Evolutionary conservation across 2,888 invertebrate species (phyloP), one percentile per base, ranked within the genome.

Genomic region (Machimus atricapillus): DNA sequence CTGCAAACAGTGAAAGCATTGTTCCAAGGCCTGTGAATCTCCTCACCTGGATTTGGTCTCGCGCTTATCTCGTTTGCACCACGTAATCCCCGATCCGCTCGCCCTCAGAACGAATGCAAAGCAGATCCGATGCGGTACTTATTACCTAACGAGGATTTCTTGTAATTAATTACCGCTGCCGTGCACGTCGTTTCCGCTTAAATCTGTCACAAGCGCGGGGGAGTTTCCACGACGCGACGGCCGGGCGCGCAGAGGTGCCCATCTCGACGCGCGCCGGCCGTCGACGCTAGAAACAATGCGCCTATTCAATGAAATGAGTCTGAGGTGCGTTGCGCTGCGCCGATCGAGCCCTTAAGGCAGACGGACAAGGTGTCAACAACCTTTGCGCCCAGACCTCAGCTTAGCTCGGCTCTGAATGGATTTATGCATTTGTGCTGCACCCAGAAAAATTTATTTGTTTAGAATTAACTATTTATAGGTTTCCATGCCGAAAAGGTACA

Each of bases 11-110:
- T 43, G 43, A 52, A 79, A 79, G 52, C 79, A 79, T 79, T 79
- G 79, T 79, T 79, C 79, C 52, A 79, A 46, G 31, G 56, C 79
- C 31, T 79, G 79, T 52, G 79, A 79, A 79, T 52, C 52, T 52
- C 46, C n/a, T 79, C 79, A 52, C 27, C 52, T 27, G 52, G 43
- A 52, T 16, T 27, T 56, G n/a, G 31, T 79, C 79, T 79, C 31
- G 34, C 9, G 16, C 19, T 34, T 76, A 37, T 31, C 37, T 76
- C 31, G 46, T 52, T 79, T 56, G 79, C 52, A 14, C 31, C 31
- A 79, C 52, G 79, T 56, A 46, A 79, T 52, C 52, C 23, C 16
- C 23, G n/a, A n/a, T 31, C 14, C 7, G 78, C 0, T 7, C 46
- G 52, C 52, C 14, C 43, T 19, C 23, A 78, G 66, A 66, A 66